A percentile compares a stretch with the other conserved stretches of the same genome.
These are phyloP conservation scores for Tridacna gigas DNA, from an alignment of 2,888 invertebrate species.

Conservation along the genomic window DNA sequence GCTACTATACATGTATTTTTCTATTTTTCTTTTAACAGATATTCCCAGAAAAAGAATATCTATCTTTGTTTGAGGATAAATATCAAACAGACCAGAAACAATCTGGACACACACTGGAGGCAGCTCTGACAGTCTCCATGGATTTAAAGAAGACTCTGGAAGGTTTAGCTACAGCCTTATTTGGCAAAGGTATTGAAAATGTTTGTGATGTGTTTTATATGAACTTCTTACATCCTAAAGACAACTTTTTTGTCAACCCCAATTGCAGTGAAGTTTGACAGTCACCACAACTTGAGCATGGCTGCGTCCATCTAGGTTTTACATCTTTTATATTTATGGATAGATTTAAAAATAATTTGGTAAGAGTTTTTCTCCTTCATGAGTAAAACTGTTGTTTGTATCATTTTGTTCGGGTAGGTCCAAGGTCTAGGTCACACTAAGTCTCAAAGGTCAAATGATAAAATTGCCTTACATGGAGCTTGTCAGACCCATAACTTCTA, in stretches of 20 bases:
- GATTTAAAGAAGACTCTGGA: conserved; percentile 92
- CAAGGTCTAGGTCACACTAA: too few relatives aligned
- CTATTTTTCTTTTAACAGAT: conserved; percentile 31
- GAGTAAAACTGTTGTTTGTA: too few relatives aligned
- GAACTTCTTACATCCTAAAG: too few relatives aligned
- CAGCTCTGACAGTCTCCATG: conserved; percentile 93
- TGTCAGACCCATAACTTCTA: too few relatives aligned
- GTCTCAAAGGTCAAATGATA: too few relatives aligned
- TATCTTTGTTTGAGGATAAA: conserved; percentile 80
- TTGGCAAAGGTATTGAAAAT: conserved; percentile 89
- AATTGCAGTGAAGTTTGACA: neutral
- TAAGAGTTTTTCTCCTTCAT: too few relatives aligned
- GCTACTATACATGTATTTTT: neutral
- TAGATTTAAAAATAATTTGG: too few relatives aligned
- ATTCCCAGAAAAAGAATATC: conserved; percentile 64
- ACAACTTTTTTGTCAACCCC: too few relatives aligned
- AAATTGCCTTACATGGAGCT: too few relatives aligned
- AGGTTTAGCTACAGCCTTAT: conserved; percentile 90
- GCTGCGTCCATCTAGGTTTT: too few relatives aligned
- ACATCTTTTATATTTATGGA: too few relatives aligned
- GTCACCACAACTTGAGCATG: neutral
- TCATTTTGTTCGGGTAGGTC: too few relatives aligned
- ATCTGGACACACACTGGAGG: conserved; percentile 93
- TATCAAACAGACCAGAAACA: conserved; percentile 89
- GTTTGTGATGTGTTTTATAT: neutral